phyloP scores from a whole-genome alignment of 1,140 invertebrate species.

The Tetramorium parvispinum region DNA sequence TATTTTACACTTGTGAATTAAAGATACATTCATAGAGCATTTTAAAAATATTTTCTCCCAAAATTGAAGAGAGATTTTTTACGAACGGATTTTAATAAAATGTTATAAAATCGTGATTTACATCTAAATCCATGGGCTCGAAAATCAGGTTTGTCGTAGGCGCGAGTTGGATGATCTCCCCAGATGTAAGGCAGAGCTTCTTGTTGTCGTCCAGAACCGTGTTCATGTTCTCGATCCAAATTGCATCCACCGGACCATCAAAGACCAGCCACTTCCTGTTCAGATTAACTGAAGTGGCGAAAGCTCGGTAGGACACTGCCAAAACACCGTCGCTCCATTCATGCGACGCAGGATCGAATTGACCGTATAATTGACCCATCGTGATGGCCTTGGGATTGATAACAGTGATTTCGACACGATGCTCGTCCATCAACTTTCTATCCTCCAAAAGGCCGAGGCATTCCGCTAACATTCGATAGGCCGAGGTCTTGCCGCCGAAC shows the following conservation, averaged over 20 bases:
- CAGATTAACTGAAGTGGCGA: slow-evolving; percentile 91
- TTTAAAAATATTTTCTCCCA: neutral
- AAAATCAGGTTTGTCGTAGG: slow-evolving; percentile 97
- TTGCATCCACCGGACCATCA: slow-evolving; percentile 97
- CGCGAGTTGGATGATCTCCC: slow-evolving; percentile 97
- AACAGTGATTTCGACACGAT: slow-evolving; percentile 94
- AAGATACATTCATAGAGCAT: neutral
- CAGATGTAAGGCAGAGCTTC: slow-evolving; percentile 96
- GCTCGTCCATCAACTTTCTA: slow-evolving; percentile 93
- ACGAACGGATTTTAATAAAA: neutral
- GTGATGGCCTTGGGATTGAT: slow-evolving; percentile 99
- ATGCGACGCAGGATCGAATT: slow-evolving; percentile 97
- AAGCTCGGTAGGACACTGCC: slow-evolving; percentile 96
- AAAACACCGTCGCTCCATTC: slow-evolving; percentile 98
- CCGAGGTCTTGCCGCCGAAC: slow-evolving; percentile 94
- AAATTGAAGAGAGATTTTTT: neutral
- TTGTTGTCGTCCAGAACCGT: slow-evolving; percentile 98
- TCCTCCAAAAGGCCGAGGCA: slow-evolving; percentile 92
- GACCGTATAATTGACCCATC: slow-evolving; percentile 97
- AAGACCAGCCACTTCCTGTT: slow-evolving; percentile 97
- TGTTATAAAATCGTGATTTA: slow-evolving; percentile 21
- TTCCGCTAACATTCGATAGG: slow-evolving; percentile 92
- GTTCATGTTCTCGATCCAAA: slow-evolving; percentile 99
- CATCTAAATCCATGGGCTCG: slow-evolving; percentile 97
- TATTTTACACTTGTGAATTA: neutral